Percentiles rank a stretch among this genome's conserved stretches.
These are phyloP conservation scores for Heliangelus exortis DNA, from an alignment of 2,797 vertebrate species.

Conservation along the genomic window DNA sequence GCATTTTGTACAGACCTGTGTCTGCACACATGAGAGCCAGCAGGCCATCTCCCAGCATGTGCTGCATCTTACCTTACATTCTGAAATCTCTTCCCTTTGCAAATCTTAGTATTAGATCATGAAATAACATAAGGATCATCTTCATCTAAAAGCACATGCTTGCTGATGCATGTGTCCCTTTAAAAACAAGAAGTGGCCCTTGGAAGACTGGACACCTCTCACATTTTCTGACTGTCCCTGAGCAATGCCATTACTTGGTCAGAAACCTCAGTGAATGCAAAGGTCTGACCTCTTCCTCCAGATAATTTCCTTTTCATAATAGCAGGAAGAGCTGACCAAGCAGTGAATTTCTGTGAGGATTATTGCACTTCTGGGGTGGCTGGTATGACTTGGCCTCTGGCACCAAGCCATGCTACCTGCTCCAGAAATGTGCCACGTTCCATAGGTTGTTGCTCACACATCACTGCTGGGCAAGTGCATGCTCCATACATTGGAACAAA, in stretches of 20 bases:
- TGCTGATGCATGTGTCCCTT: not conserved
- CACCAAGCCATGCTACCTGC: not conserved
- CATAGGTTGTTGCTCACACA: constrained; percentile 13
- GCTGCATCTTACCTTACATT: not conserved
- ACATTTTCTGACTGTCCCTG: not conserved
- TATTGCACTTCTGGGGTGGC: constrained; percentile 44
- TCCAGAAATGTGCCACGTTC: constrained; percentile 15
- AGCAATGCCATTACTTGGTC: not conserved
- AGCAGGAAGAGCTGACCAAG: constrained; percentile 37
- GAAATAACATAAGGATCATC: not conserved
- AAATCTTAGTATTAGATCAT: not conserved
- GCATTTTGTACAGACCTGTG: not conserved
- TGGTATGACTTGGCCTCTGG: constrained; percentile 36
- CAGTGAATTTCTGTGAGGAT: constrained; percentile 39
- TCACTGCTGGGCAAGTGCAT: constrained; percentile 18
- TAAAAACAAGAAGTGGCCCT: not conserved
- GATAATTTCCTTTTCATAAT: constrained; percentile 39
- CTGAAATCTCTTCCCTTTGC: not conserved
- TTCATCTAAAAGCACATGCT: not conserved
- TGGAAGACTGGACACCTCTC: not conserved
- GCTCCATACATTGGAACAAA: constrained; percentile 34
- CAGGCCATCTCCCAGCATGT: fast-evolving
- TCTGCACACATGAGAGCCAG: not conserved
- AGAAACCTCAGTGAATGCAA: constrained; percentile 2
- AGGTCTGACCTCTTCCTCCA: not conserved